A percentile compares a stretch with the other conserved stretches of the same genome.
These are phyloP conservation scores for Indicator indicator DNA, from an alignment of 2,113 vertebrate species.

Conservation along the genomic window DNA sequence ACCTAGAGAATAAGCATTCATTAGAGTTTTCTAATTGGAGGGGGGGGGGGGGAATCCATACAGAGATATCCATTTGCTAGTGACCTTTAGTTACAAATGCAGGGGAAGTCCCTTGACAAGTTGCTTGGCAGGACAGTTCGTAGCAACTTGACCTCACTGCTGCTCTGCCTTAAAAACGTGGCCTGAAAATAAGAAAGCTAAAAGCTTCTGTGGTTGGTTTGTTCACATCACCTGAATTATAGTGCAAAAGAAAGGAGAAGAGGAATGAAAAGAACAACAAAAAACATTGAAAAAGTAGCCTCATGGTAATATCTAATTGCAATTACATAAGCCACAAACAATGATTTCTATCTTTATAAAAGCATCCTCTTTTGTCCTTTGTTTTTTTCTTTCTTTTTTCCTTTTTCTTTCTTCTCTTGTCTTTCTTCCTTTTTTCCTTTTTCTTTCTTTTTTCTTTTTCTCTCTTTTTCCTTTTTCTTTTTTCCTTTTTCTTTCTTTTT, in stretches of 20 bases:
- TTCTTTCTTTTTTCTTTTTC: too few species aligned
- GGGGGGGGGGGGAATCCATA: accelerated
- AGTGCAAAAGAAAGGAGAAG: neutral
- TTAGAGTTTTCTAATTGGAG: neutral
- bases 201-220: neutral
- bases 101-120: neutral
- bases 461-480: too few species aligned
- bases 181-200: neutral
- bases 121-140: neutral
- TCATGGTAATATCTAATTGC: neutral
- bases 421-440: too few species aligned
- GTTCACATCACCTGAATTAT: neutral
- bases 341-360: neutral
- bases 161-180: neutral
- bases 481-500: too few species aligned
- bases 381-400: too few species aligned
- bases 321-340: neutral
- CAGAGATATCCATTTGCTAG: neutral
- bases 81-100: neutral
- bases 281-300: neutral
- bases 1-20: neutral
- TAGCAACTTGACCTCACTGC: neutral
- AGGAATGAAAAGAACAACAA: neutral
- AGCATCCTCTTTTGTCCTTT: neutral
- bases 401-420: too few species aligned